Conservation (phyloP, 64 coral and sea anemone genomes). For the Montipora cactus region DNA sequence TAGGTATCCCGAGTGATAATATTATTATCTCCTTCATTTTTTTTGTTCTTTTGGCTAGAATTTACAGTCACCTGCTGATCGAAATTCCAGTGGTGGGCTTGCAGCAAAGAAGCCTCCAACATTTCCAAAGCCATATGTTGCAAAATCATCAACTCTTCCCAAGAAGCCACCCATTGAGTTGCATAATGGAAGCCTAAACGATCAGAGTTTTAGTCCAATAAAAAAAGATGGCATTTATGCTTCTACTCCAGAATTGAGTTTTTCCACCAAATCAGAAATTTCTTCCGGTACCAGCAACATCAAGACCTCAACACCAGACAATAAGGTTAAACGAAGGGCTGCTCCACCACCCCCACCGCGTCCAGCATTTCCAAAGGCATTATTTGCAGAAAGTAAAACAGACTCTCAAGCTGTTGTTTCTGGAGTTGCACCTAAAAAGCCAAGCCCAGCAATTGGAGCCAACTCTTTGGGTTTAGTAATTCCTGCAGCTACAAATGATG, state of each 20-base stretch:
- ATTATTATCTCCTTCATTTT: background rate
- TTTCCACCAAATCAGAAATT: constrained; percentile 13
- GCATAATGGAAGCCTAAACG: background rate
- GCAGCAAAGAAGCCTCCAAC: constrained; percentile 1
- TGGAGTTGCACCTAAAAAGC: background rate
- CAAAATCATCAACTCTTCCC: background rate
- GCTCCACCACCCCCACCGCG: constrained; percentile 2
- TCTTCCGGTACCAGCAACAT: background rate
- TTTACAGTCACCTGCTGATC: background rate
- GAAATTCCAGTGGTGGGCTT: background rate
- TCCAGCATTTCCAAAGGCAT: constrained; percentile 1
- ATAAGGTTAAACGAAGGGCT: constrained; percentile 1
- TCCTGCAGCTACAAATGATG: background rate
- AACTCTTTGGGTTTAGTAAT: background rate
- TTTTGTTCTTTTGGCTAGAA: background rate
- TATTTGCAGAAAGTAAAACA: background rate
- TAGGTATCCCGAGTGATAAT: too few relatives aligned
- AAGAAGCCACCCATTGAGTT: background rate
- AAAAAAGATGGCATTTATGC: constrained; percentile 23
- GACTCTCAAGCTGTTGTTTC: background rate
- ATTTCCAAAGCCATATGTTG: background rate
- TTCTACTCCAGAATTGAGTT: constrained; percentile 22
- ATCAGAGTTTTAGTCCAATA: background rate
- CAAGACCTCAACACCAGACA: constrained; percentile 30
- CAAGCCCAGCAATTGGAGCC: background rate